These are phyloP conservation scores for Megaleporinus macrocephalus DNA, from an alignment of 2,113 vertebrate genomes.

Conservation along the genomic window DNA sequence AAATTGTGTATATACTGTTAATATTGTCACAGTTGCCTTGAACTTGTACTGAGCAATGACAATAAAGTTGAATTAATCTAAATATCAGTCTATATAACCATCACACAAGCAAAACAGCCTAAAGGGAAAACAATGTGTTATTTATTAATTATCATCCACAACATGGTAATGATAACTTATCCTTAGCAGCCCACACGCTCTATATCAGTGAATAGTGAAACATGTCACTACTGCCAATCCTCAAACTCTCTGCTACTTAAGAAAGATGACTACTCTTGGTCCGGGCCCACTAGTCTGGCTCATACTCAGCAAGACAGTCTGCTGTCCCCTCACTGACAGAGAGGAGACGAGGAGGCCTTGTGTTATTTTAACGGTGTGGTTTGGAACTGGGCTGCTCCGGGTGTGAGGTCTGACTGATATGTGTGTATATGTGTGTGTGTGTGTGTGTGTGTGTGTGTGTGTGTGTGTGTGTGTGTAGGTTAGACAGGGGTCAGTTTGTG, in stretches of 20 bases:
- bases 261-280: not conserved
- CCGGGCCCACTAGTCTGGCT: not conserved
- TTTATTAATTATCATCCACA: too few species aligned
- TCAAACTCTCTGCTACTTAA: not conserved
- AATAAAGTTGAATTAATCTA: too few species aligned
- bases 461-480: conserved; percentile 39
- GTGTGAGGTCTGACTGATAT: conserved; percentile 2
- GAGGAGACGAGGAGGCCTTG: not conserved
- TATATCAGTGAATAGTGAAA: not conserved
- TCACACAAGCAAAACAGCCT: too few species aligned
- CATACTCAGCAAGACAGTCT: not conserved
- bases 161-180: too few species aligned
- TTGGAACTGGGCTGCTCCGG: conserved; percentile 1
- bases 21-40: too few species aligned
- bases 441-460: too few species aligned
- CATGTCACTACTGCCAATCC: not conserved
- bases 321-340: conserved; percentile 11
- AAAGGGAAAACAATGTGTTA: too few species aligned
- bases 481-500: conserved; percentile 47
- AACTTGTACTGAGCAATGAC: too few species aligned
- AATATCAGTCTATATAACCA: too few species aligned
- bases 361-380: conserved; percentile 35
- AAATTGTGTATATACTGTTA: too few species aligned
- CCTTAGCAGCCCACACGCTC: not conserved
- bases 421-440: conserved; percentile 22